Evolutionary conservation across 2,113 vertebrate species (phyloP), one percentile per base, ranked within the genome.

Genomic region (Isurus oxyrinchus): DNA sequence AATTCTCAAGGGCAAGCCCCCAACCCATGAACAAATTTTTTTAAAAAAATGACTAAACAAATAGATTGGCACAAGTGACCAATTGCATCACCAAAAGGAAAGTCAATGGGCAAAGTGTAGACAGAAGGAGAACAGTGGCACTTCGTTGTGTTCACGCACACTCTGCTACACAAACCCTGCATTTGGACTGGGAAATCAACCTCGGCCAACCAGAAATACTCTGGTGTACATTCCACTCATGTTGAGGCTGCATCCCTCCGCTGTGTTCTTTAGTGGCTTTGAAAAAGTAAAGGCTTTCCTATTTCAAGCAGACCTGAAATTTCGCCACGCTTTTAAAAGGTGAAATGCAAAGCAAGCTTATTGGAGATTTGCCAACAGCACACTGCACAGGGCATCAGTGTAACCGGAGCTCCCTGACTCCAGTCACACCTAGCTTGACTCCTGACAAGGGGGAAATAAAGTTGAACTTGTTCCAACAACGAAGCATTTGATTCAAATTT

Each of bases 361-460:
- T 93, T 57, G 61, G 53, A 59, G 88, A 49, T 59, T 27, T 93
- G 88, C 27, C 55, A n/a, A 93, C 57, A 57, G 88, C 19, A 16
- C 55, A 61, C 55, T 19, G 27, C 88, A 61, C 55, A 93, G 31
- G 27, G 27, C 11, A 61, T 93, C 88, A 59, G 53, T 35, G 57
- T 35, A 93, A 93, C 55, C 4, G 31, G 14, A 94, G 59, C 61
- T 93, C 31, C 91, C 53, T 66, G 35, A 66, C 35, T 94, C 59
- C 55, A 94, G 91, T 94, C 91, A 94, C 14, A 94, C 59, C 59
- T 91, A 55, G 27, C 27, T 93, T 61, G 57, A 93, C 53, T 59
- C 88, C 88, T 44, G 61, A 67, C 16, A 67, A 3, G 53, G 21
- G 53, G 55, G 8, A 5, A 59, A 31, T 87, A 55, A 90, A 59